phyloP scores from a whole-genome alignment of 2,888 invertebrate genomes.

The Mesorhabditis sp. region DNA sequence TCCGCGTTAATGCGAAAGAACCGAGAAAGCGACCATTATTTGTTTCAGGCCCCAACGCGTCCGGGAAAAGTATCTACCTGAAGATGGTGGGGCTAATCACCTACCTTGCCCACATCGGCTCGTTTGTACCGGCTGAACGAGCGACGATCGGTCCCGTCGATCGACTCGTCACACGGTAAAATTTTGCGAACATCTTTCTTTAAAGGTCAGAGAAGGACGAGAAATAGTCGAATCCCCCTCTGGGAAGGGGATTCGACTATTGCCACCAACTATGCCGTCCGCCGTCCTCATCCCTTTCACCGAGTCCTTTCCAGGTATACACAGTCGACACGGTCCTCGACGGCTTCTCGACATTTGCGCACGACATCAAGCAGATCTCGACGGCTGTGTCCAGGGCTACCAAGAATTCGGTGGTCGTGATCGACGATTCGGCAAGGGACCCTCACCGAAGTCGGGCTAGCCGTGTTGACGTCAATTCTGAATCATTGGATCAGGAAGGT shows the following conservation, averaged over 20 bases:
- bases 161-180: constrained; percentile 65
- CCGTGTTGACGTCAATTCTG: constrained; percentile 71
- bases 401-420: constrained; percentile 71
- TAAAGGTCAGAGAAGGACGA: too few species aligned
- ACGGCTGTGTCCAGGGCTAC: constrained; percentile 70
- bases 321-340: constrained; percentile 75
- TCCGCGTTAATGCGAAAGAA: too few species aligned
- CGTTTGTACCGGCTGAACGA: constrained; percentile 77
- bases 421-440: constrained; percentile 90
- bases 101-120: constrained; percentile 82
- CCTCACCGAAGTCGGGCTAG: constrained; percentile 70
- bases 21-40: too few species aligned
- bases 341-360: constrained; percentile 79
- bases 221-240: too few species aligned
- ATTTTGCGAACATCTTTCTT: too few species aligned
- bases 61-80: constrained; percentile 86
- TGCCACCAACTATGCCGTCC: not conserved
- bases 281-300: constrained; percentile 65
- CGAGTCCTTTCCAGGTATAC: constrained; percentile 62
- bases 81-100: constrained; percentile 75
- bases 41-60: constrained; percentile 75
- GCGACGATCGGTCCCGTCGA: constrained; percentile 73
- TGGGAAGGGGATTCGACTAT: too few species aligned
- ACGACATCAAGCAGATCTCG: constrained; percentile 78
- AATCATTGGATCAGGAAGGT: constrained; percentile 67